phyloP scores from a whole-genome alignment of 2,113 vertebrate species.

The Semnornis frantzii region DNA sequence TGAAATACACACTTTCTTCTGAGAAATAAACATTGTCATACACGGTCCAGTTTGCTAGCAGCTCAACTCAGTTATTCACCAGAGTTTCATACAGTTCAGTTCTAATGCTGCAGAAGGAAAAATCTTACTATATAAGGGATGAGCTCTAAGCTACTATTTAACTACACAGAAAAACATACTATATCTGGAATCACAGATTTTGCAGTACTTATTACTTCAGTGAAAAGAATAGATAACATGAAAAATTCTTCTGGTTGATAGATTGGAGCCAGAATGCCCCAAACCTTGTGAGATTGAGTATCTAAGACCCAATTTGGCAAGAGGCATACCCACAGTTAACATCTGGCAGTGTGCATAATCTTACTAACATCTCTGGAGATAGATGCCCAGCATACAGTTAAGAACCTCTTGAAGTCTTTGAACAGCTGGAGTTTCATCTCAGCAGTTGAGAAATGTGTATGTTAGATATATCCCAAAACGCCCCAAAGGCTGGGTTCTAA shows the following conservation, averaged over 20 bases:
- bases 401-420: not conserved
- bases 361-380: not conserved
- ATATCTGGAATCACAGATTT: not conserved
- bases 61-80: not conserved
- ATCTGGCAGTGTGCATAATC: not conserved
- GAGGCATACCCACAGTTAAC: not conserved
- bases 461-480: not conserved
- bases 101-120: not conserved
- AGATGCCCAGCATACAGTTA: not conserved
- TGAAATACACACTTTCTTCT: not conserved
- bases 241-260: not conserved
- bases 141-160: not conserved
- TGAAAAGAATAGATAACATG: not conserved
- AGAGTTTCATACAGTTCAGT: not conserved
- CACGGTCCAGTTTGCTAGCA: not conserved
- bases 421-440: not conserved
- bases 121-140: not conserved
- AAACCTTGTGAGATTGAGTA: not conserved
- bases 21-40: not conserved
- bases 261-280: not conserved
- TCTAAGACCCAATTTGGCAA: not conserved
- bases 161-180: not conserved
- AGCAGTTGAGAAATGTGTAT: not conserved
- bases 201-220: not conserved
- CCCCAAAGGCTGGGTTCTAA: not conserved